These are phyloP conservation scores for Poecilia velifera DNA, from an alignment of 2,797 vertebrate species.

Conservation along the genomic window DNA sequence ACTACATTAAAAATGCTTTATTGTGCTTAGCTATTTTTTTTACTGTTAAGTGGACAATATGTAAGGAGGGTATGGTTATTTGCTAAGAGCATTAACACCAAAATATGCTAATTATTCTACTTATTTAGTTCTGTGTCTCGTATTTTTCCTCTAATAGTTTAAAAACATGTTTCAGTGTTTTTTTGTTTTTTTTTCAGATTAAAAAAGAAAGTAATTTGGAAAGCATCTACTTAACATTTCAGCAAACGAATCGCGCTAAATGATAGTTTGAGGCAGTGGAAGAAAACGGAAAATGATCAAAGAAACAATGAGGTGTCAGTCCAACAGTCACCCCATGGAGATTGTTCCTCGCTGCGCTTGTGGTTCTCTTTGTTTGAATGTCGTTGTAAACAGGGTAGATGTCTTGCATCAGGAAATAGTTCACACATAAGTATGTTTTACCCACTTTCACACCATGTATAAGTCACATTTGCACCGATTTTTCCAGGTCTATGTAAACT, in stretches of 20 bases:
- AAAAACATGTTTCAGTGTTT: not conserved
- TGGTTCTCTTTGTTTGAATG: conserved; percentile 21
- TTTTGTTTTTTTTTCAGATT: conserved; percentile 37
- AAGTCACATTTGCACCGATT: conserved; percentile 53
- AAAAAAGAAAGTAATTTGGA: conserved; percentile 40
- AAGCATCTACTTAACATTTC: conserved; percentile 27
- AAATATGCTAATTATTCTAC: not conserved
- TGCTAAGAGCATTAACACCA: not conserved
- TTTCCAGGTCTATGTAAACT: conserved; percentile 33
- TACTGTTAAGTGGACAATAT: not conserved
- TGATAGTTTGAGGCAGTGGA: conserved; percentile 24
- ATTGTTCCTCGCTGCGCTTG: conserved; percentile 14
- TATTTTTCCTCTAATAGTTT: not conserved
- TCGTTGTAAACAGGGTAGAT: conserved; percentile 22
- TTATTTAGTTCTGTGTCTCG: not conserved
- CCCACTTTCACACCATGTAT: conserved; percentile 40
- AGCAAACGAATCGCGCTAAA: conserved; percentile 18
- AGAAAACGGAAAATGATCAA: conserved; percentile 38
- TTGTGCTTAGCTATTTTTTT: not conserved
- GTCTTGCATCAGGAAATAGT: conserved; percentile 12
- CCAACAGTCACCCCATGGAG: conserved; percentile 25
- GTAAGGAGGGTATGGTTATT: not conserved
- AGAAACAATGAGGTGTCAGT: conserved; percentile 24
- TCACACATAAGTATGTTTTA: conserved; percentile 12
- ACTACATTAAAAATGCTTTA: not conserved